Percentiles rank a stretch among this genome's conserved stretches.
These are phyloP conservation scores for Leptodactylus fuscus DNA, from an alignment of 2,113 vertebrate species.

Conservation along the genomic window DNA sequence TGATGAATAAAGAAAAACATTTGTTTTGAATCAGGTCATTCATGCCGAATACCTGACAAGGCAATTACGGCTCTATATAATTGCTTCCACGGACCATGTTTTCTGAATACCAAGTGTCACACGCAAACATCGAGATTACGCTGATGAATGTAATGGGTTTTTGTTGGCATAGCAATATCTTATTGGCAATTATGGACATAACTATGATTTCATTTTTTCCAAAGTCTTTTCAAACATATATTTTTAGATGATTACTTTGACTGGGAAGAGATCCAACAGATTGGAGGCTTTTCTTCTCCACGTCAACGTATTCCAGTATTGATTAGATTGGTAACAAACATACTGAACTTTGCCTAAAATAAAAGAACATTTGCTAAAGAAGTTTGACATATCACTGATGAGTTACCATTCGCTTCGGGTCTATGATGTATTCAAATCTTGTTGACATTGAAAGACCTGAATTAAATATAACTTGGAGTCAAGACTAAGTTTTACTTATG, in stretches of 20 bases:
- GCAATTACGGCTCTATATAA: slow-evolving; percentile 70
- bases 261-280: slow-evolving; percentile 30
- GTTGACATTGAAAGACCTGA: not conserved
- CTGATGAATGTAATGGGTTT: slow-evolving; percentile 62
- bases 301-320: not conserved
- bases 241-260: slow-evolving; percentile 20
- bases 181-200: slow-evolving; percentile 51
- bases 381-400: too few species aligned
- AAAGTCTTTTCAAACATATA: slow-evolving; percentile 30
- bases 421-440: not conserved
- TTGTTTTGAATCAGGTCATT: slow-evolving; percentile 63
- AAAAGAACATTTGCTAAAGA: not conserved
- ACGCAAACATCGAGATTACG: slow-evolving; percentile 51
- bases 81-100: slow-evolving; percentile 66
- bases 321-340: not conserved
- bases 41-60: slow-evolving; percentile 61
- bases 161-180: slow-evolving; percentile 63
- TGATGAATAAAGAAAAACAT: slow-evolving; percentile 52
- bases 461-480: too few species aligned
- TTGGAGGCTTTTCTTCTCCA: not conserved
- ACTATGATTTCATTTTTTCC: slow-evolving; percentile 53
- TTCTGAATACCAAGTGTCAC: slow-evolving; percentile 63
- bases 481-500: too few species aligned
- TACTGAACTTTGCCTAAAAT: not conserved
- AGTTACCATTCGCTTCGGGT: too few species aligned